Percentiles rank a stretch among this genome's conserved stretches.
These are phyloP conservation scores for Yponomeuta sedellus DNA, from an alignment of 2,888 invertebrate species.

Conservation along the genomic window DNA sequence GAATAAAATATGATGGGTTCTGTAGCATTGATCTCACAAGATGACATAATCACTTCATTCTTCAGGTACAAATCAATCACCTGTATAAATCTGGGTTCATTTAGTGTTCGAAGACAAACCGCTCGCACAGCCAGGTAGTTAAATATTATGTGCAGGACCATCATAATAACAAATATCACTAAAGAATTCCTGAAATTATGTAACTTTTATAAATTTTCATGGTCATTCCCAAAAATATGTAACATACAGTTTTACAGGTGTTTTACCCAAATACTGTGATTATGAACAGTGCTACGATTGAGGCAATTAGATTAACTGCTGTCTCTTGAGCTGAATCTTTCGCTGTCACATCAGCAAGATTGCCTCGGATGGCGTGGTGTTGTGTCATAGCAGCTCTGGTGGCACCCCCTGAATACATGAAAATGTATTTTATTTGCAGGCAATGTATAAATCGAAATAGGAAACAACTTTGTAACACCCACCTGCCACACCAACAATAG, in stretches of 20 bases:
- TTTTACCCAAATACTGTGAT: conserved; percentile 79
- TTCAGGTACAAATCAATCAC: conserved; percentile 81
- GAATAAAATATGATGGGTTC: conserved; percentile 75
- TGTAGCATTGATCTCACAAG: conserved; percentile 79
- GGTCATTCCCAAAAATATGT: neutral
- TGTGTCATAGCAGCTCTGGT: conserved; percentile 95
- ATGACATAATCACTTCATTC: conserved; percentile 77
- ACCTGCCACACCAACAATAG: conserved; percentile 94
- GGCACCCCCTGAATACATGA: conserved; percentile 82
- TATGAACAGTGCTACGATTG: conserved; percentile 85
- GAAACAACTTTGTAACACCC: conserved; percentile 12
- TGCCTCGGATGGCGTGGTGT: conserved; percentile 92
- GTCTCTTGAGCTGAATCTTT: conserved; percentile 98
- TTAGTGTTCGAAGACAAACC: conserved; percentile 87
- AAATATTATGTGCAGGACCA: conserved; percentile 86
- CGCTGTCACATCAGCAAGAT: conserved; percentile 94
- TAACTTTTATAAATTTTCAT: neutral
- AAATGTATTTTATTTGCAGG: neutral
- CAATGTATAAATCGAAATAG: too few species aligned
- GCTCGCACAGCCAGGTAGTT: conserved; percentile 92
- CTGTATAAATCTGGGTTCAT: conserved; percentile 85
- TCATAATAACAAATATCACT: conserved; percentile 83
- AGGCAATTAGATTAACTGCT: conserved; percentile 92
- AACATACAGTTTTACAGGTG: too few species aligned
- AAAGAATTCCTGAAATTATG: conserved; percentile 80